Evolutionary conservation across 2,797 vertebrate species (phyloP), one percentile per base, ranked within the genome.

Genomic region (Oreochromis mossambicus): DNA sequence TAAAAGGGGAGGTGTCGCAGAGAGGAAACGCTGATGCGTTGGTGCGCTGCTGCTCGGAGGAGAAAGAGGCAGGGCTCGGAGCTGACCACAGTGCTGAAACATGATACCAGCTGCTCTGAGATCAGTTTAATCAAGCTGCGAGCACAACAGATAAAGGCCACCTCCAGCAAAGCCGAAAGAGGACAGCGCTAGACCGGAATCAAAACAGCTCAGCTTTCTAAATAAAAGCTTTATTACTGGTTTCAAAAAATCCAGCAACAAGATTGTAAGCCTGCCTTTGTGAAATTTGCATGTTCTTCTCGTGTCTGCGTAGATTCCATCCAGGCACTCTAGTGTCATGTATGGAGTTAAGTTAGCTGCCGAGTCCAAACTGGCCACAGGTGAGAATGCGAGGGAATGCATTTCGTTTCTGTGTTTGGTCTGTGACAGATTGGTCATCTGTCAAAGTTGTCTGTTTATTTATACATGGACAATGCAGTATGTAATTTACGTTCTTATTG

Each of bases 61-160:
- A 70, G 85, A 66, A n/a, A 5, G 79, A 54, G 73, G 83, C 77
- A 79, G 86, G 79, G 66, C 84, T 38, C 10, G 84, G 90, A 85
- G 91, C 91, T 94, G 92, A 79, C 90, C 92, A 80, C 43, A 83
- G 93, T 92, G 81, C 92, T 94, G 87, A 89, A 89, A 91, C 52
- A 84, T 50, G 82, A 88, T 32, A 81, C 56, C 63, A 17, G 80
- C 89, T 77, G 88, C 50, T 90, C 91, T 77, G 56, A 85, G 84
- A 87, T 88, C 91, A 88, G 83, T 79, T 81, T 50, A 73, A 70
- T 19, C 43, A 63, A 29, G n/a, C 80, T 63, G 17, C 2, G 55
- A 68, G 78, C 68, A 58, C 77, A 75, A 51, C 5, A 14, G 79
- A 86, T 77, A 58, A 82, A 78, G 77, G 77, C 90, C 93, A 94